Evolutionary conservation across 2,113 vertebrate species (phyloP).

Genomic region (Coturnix japonica): DNA sequence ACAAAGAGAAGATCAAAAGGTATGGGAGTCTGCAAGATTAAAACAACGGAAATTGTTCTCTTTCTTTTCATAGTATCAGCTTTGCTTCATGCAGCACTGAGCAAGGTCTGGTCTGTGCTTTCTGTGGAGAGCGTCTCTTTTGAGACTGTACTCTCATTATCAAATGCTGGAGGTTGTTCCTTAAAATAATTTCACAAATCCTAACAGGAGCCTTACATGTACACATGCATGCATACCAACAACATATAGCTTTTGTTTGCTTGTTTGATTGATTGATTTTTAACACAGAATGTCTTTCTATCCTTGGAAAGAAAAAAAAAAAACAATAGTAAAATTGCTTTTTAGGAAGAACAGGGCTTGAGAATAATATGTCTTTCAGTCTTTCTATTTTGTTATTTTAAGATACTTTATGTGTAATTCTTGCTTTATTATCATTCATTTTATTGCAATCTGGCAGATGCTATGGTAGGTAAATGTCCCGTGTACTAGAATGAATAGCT

Average conservation of each 20-base stretch:
- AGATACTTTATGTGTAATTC: background rate
- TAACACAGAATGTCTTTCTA: background rate
- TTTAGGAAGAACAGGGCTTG: background rate
- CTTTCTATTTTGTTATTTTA: background rate
- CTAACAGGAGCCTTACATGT: background rate
- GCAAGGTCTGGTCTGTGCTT: background rate
- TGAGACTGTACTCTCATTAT: background rate
- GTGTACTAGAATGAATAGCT: background rate
- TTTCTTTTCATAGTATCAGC: background rate
- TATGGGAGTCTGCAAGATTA: background rate
- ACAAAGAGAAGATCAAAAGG: conserved; percentile 46
- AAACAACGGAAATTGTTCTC: conserved; percentile 24
- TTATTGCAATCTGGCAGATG: background rate
- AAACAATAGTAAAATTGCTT: background rate
- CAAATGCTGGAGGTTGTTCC: background rate
- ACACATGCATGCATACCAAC: accelerated
- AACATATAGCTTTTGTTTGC: background rate
- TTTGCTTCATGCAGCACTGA: background rate
- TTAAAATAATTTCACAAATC: background rate
- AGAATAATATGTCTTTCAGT: background rate
- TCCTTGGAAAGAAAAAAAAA: background rate
- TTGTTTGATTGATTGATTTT: background rate
- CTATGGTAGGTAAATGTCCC: background rate
- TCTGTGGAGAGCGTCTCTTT: background rate
- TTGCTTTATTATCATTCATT: background rate